These are phyloP conservation scores for Gastracanthus pulcherrimus DNA, from an alignment of 2,888 invertebrate species.

Conservation along the genomic window DNA sequence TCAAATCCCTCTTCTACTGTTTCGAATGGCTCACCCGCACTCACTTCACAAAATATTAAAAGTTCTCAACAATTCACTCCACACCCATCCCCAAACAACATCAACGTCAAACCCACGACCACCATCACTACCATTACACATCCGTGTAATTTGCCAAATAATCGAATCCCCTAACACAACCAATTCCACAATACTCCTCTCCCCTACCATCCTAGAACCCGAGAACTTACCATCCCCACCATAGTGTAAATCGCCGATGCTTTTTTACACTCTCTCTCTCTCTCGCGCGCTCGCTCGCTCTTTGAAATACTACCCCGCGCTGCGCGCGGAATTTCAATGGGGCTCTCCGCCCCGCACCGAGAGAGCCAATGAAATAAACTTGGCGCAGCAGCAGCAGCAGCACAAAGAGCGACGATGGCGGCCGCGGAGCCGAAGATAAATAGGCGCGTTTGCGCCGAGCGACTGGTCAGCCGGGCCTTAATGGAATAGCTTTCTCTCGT, in stretches of 20 bases:
- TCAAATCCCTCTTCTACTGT: no score
- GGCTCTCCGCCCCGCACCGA: neutral
- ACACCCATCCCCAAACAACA: no score
- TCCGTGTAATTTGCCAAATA: slow-evolving; percentile 11
- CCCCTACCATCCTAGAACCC: neutral
- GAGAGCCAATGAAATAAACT: slow-evolving; percentile 29
- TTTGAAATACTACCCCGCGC: slow-evolving; percentile 24
- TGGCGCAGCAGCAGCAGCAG: neutral
- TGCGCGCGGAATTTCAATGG: slow-evolving; percentile 49
- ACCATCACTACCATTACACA: no score
- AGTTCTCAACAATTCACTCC: no score
- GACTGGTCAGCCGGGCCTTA: slow-evolving; percentile 8
- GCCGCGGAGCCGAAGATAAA: slow-evolving; percentile 29
- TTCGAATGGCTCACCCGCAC: no score
- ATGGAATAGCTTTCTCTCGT: slow-evolving; percentile 30
- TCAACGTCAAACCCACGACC: no score
- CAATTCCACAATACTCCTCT: neutral
- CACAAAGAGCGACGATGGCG: neutral
- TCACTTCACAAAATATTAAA: no score
- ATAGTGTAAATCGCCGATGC: neutral
- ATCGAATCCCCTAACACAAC: slow-evolving; percentile 15
- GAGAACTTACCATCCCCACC: neutral
- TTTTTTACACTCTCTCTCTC: neutral
- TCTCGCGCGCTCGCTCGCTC: neutral
- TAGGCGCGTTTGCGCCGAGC: slow-evolving; percentile 25